Percentiles rank a stretch among this genome's conserved stretches.
These are phyloP conservation scores for Gymnodraco acuticeps DNA, from an alignment of 2,797 vertebrate genomes.

Conservation along the genomic window DNA sequence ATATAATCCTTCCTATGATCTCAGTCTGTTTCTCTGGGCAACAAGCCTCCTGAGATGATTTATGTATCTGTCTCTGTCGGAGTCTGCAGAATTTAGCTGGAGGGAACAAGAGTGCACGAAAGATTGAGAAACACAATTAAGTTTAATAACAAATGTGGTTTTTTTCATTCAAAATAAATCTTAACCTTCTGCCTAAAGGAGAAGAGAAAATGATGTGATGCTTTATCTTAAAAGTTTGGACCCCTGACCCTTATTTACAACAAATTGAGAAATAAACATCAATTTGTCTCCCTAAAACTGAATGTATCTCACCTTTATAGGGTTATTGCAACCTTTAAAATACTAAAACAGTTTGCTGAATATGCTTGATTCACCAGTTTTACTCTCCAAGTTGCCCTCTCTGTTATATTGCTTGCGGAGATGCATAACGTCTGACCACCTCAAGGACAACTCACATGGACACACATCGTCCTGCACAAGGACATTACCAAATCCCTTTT, in stretches of 20 bases:
- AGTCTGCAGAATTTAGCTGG: constrained; percentile 61
- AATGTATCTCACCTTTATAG: neutral
- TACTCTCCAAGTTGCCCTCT: constrained; percentile 1
- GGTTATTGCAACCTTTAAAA: neutral
- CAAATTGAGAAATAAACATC: constrained; percentile 9
- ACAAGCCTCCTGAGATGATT: constrained; percentile 70
- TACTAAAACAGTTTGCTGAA: neutral
- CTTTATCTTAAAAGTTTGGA: constrained; percentile 34
- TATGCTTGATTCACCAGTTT: constrained; percentile 14
- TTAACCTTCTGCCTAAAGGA: constrained; percentile 37
- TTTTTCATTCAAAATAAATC: constrained; percentile 29
- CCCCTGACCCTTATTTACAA: constrained; percentile 10
- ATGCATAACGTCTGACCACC: constrained; percentile 21
- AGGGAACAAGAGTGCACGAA: constrained; percentile 37
- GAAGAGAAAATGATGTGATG: constrained; percentile 37
- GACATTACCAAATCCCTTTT: constrained; percentile 63
- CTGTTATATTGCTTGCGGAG: constrained; percentile 13
- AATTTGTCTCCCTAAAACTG: neutral
- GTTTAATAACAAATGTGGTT: constrained; percentile 55
- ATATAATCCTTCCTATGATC: constrained; percentile 70
- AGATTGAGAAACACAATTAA: constrained; percentile 52
- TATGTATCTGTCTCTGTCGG: constrained; percentile 68
- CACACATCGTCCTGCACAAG: constrained; percentile 43
- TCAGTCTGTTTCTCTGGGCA: constrained; percentile 73
- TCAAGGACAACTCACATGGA: constrained; percentile 57